A percentile compares a stretch with the other conserved stretches of the same genome.
phyloP scores from a whole-genome alignment of 1,140 invertebrate species.

The Musca domestica region DNA sequence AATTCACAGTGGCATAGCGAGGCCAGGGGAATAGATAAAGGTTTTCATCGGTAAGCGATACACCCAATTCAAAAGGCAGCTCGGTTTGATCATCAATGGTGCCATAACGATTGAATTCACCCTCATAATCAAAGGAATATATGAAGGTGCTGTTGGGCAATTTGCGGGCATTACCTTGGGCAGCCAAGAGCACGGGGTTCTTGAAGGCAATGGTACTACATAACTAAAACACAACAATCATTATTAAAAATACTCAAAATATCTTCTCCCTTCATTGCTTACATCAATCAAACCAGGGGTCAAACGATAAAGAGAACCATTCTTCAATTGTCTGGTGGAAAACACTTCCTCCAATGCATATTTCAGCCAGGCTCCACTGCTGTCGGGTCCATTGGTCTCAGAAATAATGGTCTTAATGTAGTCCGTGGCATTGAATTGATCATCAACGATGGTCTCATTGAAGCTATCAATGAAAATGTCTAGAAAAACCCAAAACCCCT shows the following conservation, averaged over 20 bases:
- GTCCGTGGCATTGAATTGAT: constrained; percentile 34
- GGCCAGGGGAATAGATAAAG: constrained; percentile 54
- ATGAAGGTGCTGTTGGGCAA: constrained; percentile 45
- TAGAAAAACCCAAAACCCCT: constrained; percentile 19
- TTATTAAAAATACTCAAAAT: neutral
- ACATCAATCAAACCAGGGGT: constrained; percentile 49
- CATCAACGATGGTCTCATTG: constrained; percentile 42
- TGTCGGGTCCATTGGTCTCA: constrained; percentile 47
- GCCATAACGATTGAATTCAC: constrained; percentile 44
- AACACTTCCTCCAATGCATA: constrained; percentile 47
- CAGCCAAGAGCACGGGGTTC: constrained; percentile 46
- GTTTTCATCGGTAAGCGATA: constrained; percentile 50
- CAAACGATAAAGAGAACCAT: constrained; percentile 40
- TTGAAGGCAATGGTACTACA: constrained; percentile 48
- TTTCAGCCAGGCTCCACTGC: constrained; percentile 42
- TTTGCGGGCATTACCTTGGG: constrained; percentile 50
- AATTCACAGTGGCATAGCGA: constrained; percentile 33
- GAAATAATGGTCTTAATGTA: constrained; percentile 46
- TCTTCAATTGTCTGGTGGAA: constrained; percentile 34
- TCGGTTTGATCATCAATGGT: constrained; percentile 30
- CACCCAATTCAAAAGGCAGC: constrained; percentile 48
- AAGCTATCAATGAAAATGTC: constrained; percentile 47
- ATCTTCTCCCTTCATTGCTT: constrained; percentile 17
- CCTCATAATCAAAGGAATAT: constrained; percentile 49
- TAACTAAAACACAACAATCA: constrained; percentile 31